Evolutionary conservation across 2,797 vertebrate species (phyloP).

Genomic region (Typhlichthys subterraneus): DNA sequence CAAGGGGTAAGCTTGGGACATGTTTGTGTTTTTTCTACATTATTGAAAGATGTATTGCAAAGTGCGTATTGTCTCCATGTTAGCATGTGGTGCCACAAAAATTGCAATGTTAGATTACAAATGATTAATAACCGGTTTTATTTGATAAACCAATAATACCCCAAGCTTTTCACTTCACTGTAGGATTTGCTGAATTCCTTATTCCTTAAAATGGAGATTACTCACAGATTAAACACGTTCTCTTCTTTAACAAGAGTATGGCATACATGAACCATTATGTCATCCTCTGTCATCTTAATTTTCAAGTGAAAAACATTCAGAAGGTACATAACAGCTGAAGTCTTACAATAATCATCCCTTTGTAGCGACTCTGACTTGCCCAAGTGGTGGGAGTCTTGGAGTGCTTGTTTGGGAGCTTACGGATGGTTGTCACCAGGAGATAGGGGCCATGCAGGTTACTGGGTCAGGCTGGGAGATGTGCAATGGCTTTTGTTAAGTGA

Average conservation of each 20-base stretch:
- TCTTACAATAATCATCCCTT: background rate
- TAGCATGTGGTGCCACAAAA: background rate
- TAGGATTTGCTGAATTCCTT: constrained; percentile 1
- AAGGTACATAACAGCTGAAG: background rate
- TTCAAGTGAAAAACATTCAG: no score
- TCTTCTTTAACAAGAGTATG: no score
- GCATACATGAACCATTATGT: no score
- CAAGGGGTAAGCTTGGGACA: constrained; percentile 76
- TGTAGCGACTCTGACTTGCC: constrained; percentile 17
- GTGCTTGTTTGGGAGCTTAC: constrained; percentile 34
- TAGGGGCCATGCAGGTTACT: constrained; percentile 67
- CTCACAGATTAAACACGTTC: no score
- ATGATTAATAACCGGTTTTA: background rate
- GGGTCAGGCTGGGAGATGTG: constrained; percentile 67
- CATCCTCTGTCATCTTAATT: no score
- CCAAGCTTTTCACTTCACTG: background rate
- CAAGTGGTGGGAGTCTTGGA: constrained; percentile 10
- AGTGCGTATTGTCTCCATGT: background rate
- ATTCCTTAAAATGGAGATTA: background rate
- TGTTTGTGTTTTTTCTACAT: background rate
- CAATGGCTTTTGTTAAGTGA: constrained; percentile 67
- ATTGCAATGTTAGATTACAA: background rate
- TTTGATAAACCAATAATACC: background rate
- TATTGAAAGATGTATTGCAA: background rate
- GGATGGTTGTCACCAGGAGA: constrained; percentile 41